Evolutionary conservation across 2,113 vertebrate genomes (phyloP), one percentile per base, ranked within the genome.

Genomic region (Heterotilapia buettikoferi): DNA sequence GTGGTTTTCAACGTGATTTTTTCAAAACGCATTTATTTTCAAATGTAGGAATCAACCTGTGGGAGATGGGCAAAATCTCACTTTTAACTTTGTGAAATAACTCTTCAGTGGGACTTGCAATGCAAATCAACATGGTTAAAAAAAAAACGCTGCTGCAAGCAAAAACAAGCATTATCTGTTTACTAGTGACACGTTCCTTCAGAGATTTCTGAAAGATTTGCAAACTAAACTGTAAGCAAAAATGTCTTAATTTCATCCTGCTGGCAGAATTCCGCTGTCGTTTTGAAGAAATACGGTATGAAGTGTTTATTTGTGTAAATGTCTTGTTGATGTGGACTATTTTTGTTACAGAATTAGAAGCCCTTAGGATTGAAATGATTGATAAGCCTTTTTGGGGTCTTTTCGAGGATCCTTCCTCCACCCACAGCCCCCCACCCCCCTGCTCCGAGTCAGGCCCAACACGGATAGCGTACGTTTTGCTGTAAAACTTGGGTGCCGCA

Each of bases 391-490:
- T 85, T 29, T 19, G 13, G 3, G 9, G 6, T 9, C 24, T 52
- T 43, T 61, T 59, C 6, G 29, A 84, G 33, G 19, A 12, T 83
- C 43, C 24, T 43, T 54, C 47, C 50, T 29, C 31, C 7, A 9
- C 26, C 13, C 33, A 13, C 13, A n/a, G 19, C 12, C 61, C 0
- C 31, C 2, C 26, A n/a, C 12, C 43, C 76, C 36, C 5, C 40
- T 54, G 36, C 54, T 73, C 66, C 26, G 12, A 88, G 54, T 85
- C 76, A 26, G 54, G 53, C 81, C 82, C 82, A 71, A 76, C 84
- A 79, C 82, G 52, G 80, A 61, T 71, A 73, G 80, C 79, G 24
- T 82, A 57, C 80, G 40, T 90, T 90, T 43, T 87, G 89, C 80
- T 43, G 45, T 73, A 88, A 91, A 88, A 52, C 92, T 45, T 4